Conservation (phyloP, 2,113 vertebrate species). For the Caloenas nicobarica region DNA sequence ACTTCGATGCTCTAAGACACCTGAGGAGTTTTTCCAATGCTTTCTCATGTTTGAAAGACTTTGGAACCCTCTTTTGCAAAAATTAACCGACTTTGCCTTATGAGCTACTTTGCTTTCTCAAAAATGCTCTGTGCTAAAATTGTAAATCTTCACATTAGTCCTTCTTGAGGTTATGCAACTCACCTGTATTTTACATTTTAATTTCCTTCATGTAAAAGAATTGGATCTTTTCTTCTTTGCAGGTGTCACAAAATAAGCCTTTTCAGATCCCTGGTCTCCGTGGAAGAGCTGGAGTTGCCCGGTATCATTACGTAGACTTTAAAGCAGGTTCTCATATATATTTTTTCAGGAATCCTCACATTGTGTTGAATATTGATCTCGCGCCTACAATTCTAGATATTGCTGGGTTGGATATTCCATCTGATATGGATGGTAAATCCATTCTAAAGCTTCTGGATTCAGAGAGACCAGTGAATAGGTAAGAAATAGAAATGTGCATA, state of each 20-base stretch:
- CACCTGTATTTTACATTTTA: background rate
- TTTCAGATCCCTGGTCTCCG: background rate
- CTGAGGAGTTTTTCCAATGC: background rate
- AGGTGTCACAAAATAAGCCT: background rate
- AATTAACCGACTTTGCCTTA: background rate
- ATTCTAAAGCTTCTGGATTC: conserved; percentile 93
- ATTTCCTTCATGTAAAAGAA: background rate
- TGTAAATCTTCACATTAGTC: background rate
- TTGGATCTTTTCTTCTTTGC: background rate
- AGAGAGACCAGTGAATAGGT: conserved; percentile 90
- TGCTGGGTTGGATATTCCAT: conserved; percentile 90
- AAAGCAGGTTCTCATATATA: background rate
- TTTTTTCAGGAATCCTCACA: conserved; percentile 86
- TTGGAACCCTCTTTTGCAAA: background rate
- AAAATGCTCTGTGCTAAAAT: background rate
- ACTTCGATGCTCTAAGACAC: background rate
- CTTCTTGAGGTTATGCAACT: background rate
- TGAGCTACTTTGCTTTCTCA: background rate
- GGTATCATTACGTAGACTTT: background rate
- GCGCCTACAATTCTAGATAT: conserved; percentile 97
- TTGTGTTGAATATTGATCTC: conserved; percentile 94
- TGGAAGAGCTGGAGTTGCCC: background rate
- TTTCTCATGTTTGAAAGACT: background rate
- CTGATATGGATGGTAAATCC: conserved; percentile 97
- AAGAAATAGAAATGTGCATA: background rate